Conservation (phyloP, 1,140 invertebrate genomes). For the Triops longicaudatus region DNA sequence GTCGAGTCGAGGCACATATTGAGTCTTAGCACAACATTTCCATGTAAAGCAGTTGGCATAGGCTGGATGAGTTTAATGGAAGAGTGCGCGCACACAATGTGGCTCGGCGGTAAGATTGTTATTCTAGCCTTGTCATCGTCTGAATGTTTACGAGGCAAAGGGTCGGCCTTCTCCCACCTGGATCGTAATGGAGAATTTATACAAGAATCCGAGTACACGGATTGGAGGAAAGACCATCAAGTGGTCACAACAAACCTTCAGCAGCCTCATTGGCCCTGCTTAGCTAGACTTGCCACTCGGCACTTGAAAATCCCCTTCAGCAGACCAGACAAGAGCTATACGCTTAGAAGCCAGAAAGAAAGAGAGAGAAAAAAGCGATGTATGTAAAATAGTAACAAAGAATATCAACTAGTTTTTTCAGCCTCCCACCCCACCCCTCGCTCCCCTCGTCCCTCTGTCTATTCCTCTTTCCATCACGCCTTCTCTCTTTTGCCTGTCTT, state of each 20-base stretch:
- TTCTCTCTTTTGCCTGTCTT: not conserved
- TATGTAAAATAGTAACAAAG: conserved; percentile 21
- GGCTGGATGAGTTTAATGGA: conserved; percentile 2
- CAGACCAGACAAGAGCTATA: conserved; percentile 17
- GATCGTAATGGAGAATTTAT: conserved; percentile 12
- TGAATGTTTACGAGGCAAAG: conserved; percentile 11
- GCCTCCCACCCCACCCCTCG: not conserved
- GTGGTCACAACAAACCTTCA: conserved; percentile 5
- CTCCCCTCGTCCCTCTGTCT: too few species aligned
- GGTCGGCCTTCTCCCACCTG: conserved; percentile 13
- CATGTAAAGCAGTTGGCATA: not conserved
- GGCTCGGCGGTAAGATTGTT: conserved; percentile 14
- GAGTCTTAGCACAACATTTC: not conserved
- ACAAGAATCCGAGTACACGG: conserved; percentile 6
- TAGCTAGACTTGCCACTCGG: conserved; percentile 13
- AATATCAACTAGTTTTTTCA: conserved; percentile 4
- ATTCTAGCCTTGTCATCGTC: conserved; percentile 11
- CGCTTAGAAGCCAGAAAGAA: conserved; percentile 7
- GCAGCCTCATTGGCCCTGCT: not conserved
- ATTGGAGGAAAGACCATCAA: conserved; percentile 15
- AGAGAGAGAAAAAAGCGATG: conserved; percentile 16
- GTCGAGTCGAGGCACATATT: not conserved
- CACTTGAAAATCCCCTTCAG: conserved; percentile 17
- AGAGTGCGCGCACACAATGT: conserved; percentile 10
- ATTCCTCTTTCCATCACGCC: not conserved